phyloP scores from a whole-genome alignment of 2,888 invertebrate genomes.

The Leptura quadrifasciata region DNA sequence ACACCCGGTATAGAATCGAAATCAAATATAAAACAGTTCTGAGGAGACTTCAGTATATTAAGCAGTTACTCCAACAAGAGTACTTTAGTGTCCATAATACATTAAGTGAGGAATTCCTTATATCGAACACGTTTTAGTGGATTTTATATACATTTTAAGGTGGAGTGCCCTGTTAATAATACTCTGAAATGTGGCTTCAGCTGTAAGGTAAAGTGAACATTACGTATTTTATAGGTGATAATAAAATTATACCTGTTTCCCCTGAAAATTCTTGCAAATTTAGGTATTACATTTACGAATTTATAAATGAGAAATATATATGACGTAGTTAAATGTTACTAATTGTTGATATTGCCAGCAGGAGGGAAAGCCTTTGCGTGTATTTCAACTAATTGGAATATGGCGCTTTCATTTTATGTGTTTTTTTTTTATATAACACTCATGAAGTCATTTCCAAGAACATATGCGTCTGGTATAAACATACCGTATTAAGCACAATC shows the following conservation, averaged over 20 bases:
- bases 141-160: neutral
- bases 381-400: slow-evolving; percentile 3
- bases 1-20: too few relatives aligned
- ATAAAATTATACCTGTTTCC: neutral
- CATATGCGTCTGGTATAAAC: too few relatives aligned
- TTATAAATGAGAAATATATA: neutral
- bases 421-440: neutral
- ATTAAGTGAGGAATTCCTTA: too few relatives aligned
- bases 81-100: too few relatives aligned
- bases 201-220: neutral
- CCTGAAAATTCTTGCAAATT: neutral
- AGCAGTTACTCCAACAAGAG: too few relatives aligned
- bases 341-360: neutral
- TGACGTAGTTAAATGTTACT: neutral
- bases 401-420: neutral
- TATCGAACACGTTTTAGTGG: too few relatives aligned
- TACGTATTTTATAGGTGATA: neutral
- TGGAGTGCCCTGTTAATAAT: neutral
- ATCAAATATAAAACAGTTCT: too few relatives aligned
- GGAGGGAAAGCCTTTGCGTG: neutral
- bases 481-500: too few relatives aligned
- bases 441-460: too few relatives aligned
- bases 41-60: too few relatives aligned
- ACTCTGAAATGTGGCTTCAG: neutral
- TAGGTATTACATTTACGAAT: neutral